Percentiles rank a stretch among this genome's conserved stretches.
These are phyloP conservation scores for Tragelaphus scriptus DNA, from an alignment of 2,113 vertebrate species.

Conservation along the genomic window DNA sequence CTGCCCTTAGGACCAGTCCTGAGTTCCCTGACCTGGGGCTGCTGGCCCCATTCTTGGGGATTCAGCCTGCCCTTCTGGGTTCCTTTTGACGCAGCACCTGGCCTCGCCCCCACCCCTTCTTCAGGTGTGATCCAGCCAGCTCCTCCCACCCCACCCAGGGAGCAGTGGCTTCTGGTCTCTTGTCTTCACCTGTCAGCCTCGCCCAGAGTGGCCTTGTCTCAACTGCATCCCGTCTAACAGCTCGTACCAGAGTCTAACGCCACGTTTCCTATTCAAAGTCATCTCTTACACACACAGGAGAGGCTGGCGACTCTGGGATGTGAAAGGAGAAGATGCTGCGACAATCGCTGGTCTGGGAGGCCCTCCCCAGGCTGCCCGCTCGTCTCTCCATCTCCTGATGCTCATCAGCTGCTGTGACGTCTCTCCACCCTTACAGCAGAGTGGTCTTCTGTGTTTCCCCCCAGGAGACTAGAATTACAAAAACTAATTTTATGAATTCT, in stretches of 20 bases:
- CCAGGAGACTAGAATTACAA: not conserved
- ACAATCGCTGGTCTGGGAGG: not conserved
- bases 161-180: not conserved
- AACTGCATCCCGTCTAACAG: not conserved
- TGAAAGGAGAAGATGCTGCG: not conserved
- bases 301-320: not conserved
- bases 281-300: not conserved
- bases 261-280: not conserved
- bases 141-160: fast-evolving
- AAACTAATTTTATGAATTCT: not conserved
- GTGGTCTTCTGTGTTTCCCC: not conserved
- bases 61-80: not conserved
- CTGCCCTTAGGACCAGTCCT: not conserved
- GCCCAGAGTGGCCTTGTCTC: not conserved
- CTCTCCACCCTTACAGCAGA: not conserved
- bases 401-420: fast-evolving
- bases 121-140: not conserved
- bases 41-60: not conserved
- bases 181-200: not conserved
- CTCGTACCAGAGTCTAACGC: not conserved
- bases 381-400: fast-evolving
- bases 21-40: not conserved
- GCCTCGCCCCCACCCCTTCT: fast-evolving
- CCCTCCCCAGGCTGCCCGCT: not conserved
- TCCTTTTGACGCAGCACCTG: not conserved